Evolutionary conservation across 2,113 vertebrate species (phyloP), one percentile per base, ranked within the genome.

Genomic region (Leucoraja erinaceus): DNA sequence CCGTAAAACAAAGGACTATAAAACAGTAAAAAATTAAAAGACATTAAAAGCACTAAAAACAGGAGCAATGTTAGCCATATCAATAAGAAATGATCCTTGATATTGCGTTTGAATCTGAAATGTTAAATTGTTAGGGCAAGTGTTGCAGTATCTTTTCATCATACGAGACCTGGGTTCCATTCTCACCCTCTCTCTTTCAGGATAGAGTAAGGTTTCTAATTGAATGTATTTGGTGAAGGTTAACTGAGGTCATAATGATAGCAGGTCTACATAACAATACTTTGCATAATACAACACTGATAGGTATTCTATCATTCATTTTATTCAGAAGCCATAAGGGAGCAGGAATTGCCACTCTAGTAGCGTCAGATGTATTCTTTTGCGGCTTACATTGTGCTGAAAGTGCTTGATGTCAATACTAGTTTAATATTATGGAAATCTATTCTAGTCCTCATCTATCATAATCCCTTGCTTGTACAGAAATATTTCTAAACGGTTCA

Each of bases 241-340:
- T 59, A 63, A n/a, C 59, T 86, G 9, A 86, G 83, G n/a, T 86
- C 11, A n/a, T 75, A 75, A n/a, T 86, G 59, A 61, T 31, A 63
- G 59, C 56, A 86, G 63, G 59, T 28, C 25, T 86, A 61, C 83
- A 61, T 16, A 6, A 81, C 38, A 54, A 81, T n/a, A 31, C 4
- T 86, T 61, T 63, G 83, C 56, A 31, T 61, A 86, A 63, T 63
- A 11, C 28, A 86, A n/a, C 25, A 86, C 25, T 61, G 56, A 31
- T 86, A n/a, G 59, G 59, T 18, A 86, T 86, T 86, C 83, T 31
- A n/a, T 86, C 14, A 86, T 86, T 86, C 16, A 5, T 63, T 63
- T 86, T 12, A 86, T 86, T 86, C 83, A 31, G 28, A 16, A 56
- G 83, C 56, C 25, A 61, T 86, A 86, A 86, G 56, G 56, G 83